Evolutionary conservation across 2,113 vertebrate species (phyloP), one percentile per base, ranked within the genome.

Genomic region (Neoarius graeffei): DNA sequence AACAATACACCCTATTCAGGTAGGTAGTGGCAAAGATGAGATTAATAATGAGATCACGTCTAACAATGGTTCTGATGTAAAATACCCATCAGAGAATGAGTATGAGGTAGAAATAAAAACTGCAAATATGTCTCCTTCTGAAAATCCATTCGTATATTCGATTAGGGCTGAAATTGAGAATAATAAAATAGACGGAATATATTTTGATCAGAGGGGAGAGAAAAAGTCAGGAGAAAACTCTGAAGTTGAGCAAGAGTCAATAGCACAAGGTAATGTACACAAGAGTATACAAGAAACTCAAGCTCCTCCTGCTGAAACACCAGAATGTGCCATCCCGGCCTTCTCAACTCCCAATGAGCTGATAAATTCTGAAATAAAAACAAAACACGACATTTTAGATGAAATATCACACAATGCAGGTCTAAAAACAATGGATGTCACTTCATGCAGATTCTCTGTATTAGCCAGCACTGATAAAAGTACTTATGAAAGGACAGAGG

Each of bases 21-120:
- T 90, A 56, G 56, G 4, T 19, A 25, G 30, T 59, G 57, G 35
- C 56, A 88, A 88, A 87, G 92, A 93, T 67, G 92, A 91, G 91
- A 89, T 86, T 64, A 52, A 23, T 66, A 52, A 66, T 86, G 56
- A 82, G 3, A 52, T 93, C 4, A 89, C 89, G 30, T 86, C 87
- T 30, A 89, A 93, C 54, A 66, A 5, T 30, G 14, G 2, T 69
- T 42, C 11, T 23, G 25, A 62, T 35, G 52, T 54, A 20, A 59
- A 84, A 84, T 1, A 71, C 13, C 10, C 25, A 71, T 42, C 73
- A 23, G 56, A 77, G 23, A n/a, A 60, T 77, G 57, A 77, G 11
- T 35, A 64, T 30, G 35, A 50, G 17, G 62, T 77, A 27, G 30
- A 79, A 60, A 88, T 17, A 79, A 48, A n/a, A 69, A 87, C 50